phyloP scores from a whole-genome alignment of 2,797 vertebrate species.

The Acanthurus leucopareius region DNA sequence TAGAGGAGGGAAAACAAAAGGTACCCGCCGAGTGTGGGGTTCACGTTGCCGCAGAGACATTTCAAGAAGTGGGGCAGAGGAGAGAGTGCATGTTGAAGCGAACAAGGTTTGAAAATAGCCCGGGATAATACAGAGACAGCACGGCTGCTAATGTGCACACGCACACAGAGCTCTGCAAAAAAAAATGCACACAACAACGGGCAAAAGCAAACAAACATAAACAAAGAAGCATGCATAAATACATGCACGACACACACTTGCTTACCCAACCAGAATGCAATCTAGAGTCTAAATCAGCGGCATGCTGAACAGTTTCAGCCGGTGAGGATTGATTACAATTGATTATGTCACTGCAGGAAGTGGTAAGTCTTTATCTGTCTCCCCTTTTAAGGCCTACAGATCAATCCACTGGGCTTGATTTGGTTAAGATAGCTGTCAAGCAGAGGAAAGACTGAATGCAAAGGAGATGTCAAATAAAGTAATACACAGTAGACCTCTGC shows the following conservation, averaged over 20 bases:
- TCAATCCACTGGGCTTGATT: constrained; percentile 64
- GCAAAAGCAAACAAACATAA: constrained; percentile 12
- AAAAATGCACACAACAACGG: constrained; percentile 14
- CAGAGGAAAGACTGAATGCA: constrained; percentile 14
- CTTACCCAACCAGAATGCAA: constrained; percentile 24
- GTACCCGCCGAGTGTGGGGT: constrained; percentile 53
- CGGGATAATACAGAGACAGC: constrained; percentile 63
- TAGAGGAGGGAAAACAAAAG: constrained; percentile 65
- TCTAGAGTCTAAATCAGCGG: constrained; percentile 28
- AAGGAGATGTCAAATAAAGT: constrained; percentile 21
- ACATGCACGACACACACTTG: background rate
- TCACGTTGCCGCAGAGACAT: constrained; percentile 68
- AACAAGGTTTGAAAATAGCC: constrained; percentile 81
- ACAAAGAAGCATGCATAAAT: constrained; percentile 18
- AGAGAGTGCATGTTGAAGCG: constrained; percentile 53
- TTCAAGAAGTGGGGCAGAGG: constrained; percentile 73
- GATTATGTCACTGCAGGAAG: constrained; percentile 71
- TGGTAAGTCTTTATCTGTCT: constrained; percentile 63
- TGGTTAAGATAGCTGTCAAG: constrained; percentile 60
- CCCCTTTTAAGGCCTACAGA: constrained; percentile 53
- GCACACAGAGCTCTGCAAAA: constrained; percentile 1
- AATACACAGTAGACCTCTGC: constrained; percentile 13
- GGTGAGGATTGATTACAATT: constrained; percentile 66
- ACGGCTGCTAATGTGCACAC: constrained; percentile 34
- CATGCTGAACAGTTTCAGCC: constrained; percentile 25